Base-by-base conservation (phyloP, 2,113 vertebrate species). In the Syrmaticus mikado region DNA sequence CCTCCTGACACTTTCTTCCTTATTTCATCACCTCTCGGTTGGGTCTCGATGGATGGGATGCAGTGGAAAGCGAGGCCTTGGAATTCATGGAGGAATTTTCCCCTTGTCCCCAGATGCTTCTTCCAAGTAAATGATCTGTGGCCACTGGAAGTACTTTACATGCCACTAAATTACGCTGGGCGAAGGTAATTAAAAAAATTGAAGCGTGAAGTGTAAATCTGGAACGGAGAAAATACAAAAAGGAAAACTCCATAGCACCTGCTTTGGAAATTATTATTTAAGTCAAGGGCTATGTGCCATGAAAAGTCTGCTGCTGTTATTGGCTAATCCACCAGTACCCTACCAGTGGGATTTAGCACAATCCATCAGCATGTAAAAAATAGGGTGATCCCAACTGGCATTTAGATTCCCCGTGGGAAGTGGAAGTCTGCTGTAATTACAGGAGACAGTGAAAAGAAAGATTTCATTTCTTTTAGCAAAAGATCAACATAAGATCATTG, bases 401-500 rank as follows among this genome's bases (percentile, higher is more conserved):
- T 60, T 24, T 3, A 7, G 46, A 83, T 87, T 75, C 64, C 36
- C 64, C 17, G 36, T 2, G 2, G 53, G 71, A 55, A 68, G 9
- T 62, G 60, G 64, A 89, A 91, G 46, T 36, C 64, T 11, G 3
- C 32, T 77, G 17, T 50, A 87, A 87, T 94, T 91, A 73, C 50
- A 73, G 70, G 50, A 93, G 67, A 83, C 22, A 46, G 45, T 24
- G 48, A 91, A 82, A 93, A 91, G 28, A 85, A 89, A 89, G 64
- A 13, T 61, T 73, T 85, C 2, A 43, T 79, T 95, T 87, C 11
- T 21, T 65, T 89, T 82, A 82, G 50, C 18, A 45, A 72, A 76
- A 76, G 43, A 61, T 12, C n/a, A 15, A 60, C 25, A 3, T 57
- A 80, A 52, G 45, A 80, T 60, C 2, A 1, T 27, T 62, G 34